Base-by-base conservation (phyloP, 92 coral and sea anemone species). In the Plumapathes pennacea region DNA sequence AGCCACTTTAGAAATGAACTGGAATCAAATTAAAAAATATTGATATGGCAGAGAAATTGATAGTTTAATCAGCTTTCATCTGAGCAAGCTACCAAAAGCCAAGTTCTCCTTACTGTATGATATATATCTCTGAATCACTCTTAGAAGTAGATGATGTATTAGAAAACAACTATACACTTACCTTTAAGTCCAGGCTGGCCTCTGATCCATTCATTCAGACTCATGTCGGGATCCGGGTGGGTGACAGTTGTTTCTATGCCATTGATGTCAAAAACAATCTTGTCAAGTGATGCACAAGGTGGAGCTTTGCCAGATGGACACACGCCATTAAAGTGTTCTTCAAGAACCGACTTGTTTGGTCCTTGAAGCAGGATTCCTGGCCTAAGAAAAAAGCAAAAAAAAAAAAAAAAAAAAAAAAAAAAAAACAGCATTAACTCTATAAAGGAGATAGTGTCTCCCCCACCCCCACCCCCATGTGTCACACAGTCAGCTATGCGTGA, bases 151-250 rank as follows among this genome's bases (percentile, higher is more conserved):
- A 12, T 19, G 19, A 5, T 30, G 1, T 55, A 20, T 15, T 14
- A 15, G 10, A 22, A 9, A 26, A 11, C 7, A 50, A 5, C 13
- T 11, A 34, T 18, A 45, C 15, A 10, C 14, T 38, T 25, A 83
- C 90, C 90, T 83, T 77, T 83, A 4, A 77, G 60, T 1, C 90
- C 90, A 19, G 79, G 90, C 44, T 83, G 90, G 57, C 49, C 57
- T n/a, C 90, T 56, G 6, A 83, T 58, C 71, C 84, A 83, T 19
- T 77, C 85, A 71, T 83, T 83, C 12, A 83, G 60, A 28, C 85
- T 70, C 13, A 66, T 78, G 59, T 57, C 52, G 12, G 85, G 66
- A 42, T 66, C 76, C 12, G 81, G 78, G 47, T 83, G 54, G 13
- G 36, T 23, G 33, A 83, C 79, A n/a, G 64, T 71, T 40, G 47